These are phyloP conservation scores for Chaetoderma sp. DNA, from an alignment of 2,888 invertebrate genomes.

Conservation along the genomic window DNA sequence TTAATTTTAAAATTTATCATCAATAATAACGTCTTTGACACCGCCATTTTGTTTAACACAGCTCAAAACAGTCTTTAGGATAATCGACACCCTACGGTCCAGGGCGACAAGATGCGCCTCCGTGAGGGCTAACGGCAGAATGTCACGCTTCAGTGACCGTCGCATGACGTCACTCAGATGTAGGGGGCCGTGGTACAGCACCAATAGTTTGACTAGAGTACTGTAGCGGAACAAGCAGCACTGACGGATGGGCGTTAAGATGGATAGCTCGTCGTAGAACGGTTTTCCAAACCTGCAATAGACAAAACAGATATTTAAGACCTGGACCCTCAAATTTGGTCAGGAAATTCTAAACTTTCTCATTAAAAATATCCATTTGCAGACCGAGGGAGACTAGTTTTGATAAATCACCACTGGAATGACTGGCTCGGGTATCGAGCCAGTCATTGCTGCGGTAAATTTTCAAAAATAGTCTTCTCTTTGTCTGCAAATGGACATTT, in stretches of 20 bases:
- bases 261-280: conserved; percentile 92
- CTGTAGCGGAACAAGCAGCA: conserved; percentile 93
- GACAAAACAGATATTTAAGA: too few species aligned
- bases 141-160: conserved; percentile 84
- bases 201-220: conserved; percentile 83
- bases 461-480: too few species aligned
- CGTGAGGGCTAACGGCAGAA: conserved; percentile 89
- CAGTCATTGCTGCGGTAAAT: too few species aligned
- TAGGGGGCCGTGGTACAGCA: conserved; percentile 68
- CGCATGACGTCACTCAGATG: conserved; percentile 81
- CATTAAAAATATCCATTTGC: too few species aligned
- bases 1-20: conserved; percentile 46
- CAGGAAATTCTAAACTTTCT: too few species aligned
- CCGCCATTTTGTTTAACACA: conserved; percentile 44
- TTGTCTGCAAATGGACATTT: too few species aligned
- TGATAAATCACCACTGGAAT: too few species aligned
- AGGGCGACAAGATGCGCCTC: conserved; percentile 91
- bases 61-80: conserved; percentile 46
- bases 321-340: too few species aligned
- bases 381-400: too few species aligned
- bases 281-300: conserved; percentile 86
- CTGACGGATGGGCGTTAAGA: conserved; percentile 93
- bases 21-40: conserved; percentile 49
- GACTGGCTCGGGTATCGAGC: too few species aligned
- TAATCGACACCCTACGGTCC: conserved; percentile 81